Evolutionary conservation across 2,113 vertebrate genomes (phyloP).

Genomic region (Prinia subflava): DNA sequence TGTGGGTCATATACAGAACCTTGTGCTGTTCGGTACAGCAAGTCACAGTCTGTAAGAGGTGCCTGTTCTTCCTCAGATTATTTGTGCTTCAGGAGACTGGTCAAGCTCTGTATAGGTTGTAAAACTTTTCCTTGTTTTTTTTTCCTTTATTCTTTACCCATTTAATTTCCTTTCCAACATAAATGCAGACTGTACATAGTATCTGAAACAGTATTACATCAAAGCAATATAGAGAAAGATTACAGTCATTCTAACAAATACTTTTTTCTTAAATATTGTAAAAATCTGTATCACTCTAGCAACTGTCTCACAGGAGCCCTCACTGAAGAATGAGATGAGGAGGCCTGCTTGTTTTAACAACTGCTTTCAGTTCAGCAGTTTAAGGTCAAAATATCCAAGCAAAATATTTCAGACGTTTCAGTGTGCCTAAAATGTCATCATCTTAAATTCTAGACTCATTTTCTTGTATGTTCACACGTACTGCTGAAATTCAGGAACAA

Average conservation of each 20-base stretch:
- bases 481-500: background rate
- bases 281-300: background rate
- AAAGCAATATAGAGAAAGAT: background rate
- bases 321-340: background rate
- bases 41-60: background rate
- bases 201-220: constrained; percentile 2
- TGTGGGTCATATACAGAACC: background rate
- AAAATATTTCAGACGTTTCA: background rate
- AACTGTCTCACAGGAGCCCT: background rate
- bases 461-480: background rate
- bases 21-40: background rate
- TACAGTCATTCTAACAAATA: background rate
- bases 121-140: background rate
- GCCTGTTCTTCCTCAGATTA: background rate
- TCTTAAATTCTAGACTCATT: background rate
- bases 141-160: background rate
- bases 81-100: background rate
- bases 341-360: background rate
- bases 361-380: background rate
- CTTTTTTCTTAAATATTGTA: background rate
- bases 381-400: background rate
- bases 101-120: background rate
- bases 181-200: background rate
- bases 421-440: background rate
- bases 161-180: background rate